These are phyloP conservation scores for Discoglossus pictus DNA, from an alignment of 2,797 vertebrate genomes.

Conservation along the genomic window DNA sequence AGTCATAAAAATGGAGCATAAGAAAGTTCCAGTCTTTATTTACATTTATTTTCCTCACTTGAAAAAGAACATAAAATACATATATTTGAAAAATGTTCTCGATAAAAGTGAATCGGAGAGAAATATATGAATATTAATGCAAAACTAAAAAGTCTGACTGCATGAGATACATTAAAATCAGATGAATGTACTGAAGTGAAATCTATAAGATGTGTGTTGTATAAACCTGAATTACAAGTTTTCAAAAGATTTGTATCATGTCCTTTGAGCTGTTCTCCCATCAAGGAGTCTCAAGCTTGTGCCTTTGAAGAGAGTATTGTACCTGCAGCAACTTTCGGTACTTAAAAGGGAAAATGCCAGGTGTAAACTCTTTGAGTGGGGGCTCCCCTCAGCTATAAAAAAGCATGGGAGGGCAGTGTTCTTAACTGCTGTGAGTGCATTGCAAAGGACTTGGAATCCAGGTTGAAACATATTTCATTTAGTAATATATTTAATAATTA, in stretches of 20 bases:
- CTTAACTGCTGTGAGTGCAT: slow-evolving; percentile 20
- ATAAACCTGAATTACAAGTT: slow-evolving; percentile 47
- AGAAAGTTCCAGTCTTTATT: slow-evolving; percentile 2
- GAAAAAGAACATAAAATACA: slow-evolving; percentile 34
- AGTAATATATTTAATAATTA: neutral
- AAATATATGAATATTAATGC: slow-evolving; percentile 51
- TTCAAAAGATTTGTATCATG: slow-evolving; percentile 29
- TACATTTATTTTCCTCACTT: neutral
- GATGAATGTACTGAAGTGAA: slow-evolving; percentile 37
- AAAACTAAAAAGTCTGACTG: slow-evolving; percentile 36
- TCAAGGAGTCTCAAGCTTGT: slow-evolving; percentile 19
- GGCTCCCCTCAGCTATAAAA: slow-evolving; percentile 29
- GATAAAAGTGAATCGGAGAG: slow-evolving; percentile 31
- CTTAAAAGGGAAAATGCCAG: slow-evolving; percentile 45
- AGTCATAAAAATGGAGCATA: neutral
- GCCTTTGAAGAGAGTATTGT: slow-evolving; percentile 49
- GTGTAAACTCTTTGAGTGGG: slow-evolving; percentile 48
- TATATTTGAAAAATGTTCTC: slow-evolving; percentile 40
- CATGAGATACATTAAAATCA: slow-evolving; percentile 39
- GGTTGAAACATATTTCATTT: slow-evolving; percentile 1
- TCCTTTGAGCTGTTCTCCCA: slow-evolving; percentile 40
- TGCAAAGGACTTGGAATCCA: slow-evolving; percentile 25
- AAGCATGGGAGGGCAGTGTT: slow-evolving; percentile 31
- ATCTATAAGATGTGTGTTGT: slow-evolving; percentile 45
- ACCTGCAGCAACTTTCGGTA: slow-evolving; percentile 50